These are phyloP conservation scores for Gonioctena quinquepunctata DNA, from an alignment of 1,140 invertebrate genomes.

Conservation along the genomic window DNA sequence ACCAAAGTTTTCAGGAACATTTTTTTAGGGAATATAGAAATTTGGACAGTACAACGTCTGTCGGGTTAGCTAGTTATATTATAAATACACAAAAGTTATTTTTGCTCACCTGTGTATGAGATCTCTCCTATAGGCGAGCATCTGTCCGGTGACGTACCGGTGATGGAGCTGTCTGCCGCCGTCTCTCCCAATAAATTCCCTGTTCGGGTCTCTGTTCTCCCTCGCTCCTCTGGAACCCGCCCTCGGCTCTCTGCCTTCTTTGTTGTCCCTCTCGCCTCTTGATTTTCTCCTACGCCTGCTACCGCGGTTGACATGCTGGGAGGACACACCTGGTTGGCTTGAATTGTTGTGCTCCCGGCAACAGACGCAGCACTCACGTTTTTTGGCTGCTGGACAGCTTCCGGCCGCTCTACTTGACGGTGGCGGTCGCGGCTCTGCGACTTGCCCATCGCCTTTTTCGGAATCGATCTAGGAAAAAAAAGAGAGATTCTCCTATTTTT, in stretches of 20 bases:
- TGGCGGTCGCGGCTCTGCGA: neutral
- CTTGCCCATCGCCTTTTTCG: neutral
- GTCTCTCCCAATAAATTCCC: slow-evolving; percentile 36
- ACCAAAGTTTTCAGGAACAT: too few relatives aligned
- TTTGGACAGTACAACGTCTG: too few relatives aligned
- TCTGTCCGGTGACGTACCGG: slow-evolving; percentile 43
- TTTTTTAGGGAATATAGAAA: too few relatives aligned
- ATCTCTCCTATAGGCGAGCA: slow-evolving; percentile 47
- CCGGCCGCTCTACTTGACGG: neutral
- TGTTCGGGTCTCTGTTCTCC: slow-evolving; percentile 26
- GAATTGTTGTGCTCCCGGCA: slow-evolving; percentile 57
- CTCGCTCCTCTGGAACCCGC: neutral
- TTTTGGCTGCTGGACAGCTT: slow-evolving; percentile 55
- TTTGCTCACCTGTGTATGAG: slow-evolving; percentile 36
- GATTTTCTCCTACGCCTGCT: slow-evolving; percentile 44
- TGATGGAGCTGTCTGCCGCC: slow-evolving; percentile 18
- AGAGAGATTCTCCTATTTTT: too few relatives aligned
- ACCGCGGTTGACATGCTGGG: slow-evolving; percentile 38
- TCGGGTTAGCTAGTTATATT: too few relatives aligned
- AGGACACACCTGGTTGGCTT: slow-evolving; percentile 39
- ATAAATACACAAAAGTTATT: too few relatives aligned
- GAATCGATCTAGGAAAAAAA: neutral
- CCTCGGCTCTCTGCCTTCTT: slow-evolving; percentile 20
- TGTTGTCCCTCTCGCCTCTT: neutral
- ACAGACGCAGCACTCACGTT: slow-evolving; percentile 62